phyloP scores from a whole-genome alignment of 2,113 vertebrate species.

The Lophius piscatorius region DNA sequence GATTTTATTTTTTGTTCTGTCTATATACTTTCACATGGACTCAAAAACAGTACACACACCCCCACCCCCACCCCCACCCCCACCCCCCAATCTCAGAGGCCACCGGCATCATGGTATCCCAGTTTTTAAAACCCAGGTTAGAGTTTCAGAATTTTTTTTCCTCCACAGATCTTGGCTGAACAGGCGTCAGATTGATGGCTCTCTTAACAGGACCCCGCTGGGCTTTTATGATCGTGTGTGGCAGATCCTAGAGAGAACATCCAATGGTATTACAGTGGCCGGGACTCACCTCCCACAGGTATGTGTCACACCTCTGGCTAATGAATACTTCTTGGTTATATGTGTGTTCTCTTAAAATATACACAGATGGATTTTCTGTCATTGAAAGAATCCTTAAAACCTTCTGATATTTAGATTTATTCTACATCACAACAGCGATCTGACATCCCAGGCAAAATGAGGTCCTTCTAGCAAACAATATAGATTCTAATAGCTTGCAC shows the following conservation, averaged over 20 bases:
- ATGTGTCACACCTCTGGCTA: constrained; percentile 33
- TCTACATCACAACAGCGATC: too few species aligned
- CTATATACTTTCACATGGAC: constrained; percentile 17
- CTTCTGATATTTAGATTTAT: too few species aligned
- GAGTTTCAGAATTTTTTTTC: constrained; percentile 7
- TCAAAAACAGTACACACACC: too few species aligned
- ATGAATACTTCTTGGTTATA: too few species aligned
- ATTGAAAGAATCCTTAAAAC: too few species aligned
- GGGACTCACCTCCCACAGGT: constrained; percentile 93
- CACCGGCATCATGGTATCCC: not conserved
- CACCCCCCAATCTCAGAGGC: constrained; percentile 20
- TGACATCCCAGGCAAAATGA: too few species aligned
- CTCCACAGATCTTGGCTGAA: constrained; percentile 88
- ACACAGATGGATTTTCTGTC: too few species aligned
- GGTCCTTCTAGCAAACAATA: too few species aligned
- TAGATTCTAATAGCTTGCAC: too few species aligned
- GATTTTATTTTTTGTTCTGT: constrained; percentile 40
- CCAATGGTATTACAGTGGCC: constrained; percentile 87
- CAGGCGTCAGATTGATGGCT: constrained; percentile 92
- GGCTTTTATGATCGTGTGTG: constrained; percentile 97
- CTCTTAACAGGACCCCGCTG: constrained; percentile 90
- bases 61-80: too few species aligned
- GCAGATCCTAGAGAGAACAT: constrained; percentile 96
- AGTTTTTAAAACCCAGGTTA: not conserved
- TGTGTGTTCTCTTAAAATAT: too few species aligned